Evolutionary conservation across 2,888 invertebrate genomes (phyloP).

Genomic region (Xestia c-nigrum): DNA sequence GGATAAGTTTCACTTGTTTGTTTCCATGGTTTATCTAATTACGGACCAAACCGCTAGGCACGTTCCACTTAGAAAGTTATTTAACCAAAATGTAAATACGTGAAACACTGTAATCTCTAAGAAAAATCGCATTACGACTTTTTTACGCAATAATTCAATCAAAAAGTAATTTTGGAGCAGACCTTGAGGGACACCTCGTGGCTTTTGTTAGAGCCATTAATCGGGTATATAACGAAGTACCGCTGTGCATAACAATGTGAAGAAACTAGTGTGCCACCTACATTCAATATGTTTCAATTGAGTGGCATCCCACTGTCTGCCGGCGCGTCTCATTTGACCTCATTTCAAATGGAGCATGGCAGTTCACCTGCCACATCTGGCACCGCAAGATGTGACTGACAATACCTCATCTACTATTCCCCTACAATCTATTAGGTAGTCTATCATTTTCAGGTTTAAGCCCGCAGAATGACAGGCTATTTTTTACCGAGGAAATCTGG

Average conservation of each 20-base stretch:
- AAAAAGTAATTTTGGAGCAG: slow-evolving; percentile 38
- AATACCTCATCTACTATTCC: slow-evolving; percentile 31
- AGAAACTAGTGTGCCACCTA: slow-evolving; percentile 75
- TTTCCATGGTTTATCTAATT: slow-evolving; percentile 47
- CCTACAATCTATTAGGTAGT: slow-evolving; percentile 20
- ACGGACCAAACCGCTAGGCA: slow-evolving; percentile 24
- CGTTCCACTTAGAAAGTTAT: slow-evolving; percentile 41
- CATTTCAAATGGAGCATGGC: slow-evolving; percentile 76
- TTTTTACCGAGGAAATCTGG: slow-evolving; percentile 21
- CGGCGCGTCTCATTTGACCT: slow-evolving; percentile 80
- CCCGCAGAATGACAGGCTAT: slow-evolving; percentile 8
- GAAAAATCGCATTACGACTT: slow-evolving; percentile 35
- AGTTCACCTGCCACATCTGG: slow-evolving; percentile 73
- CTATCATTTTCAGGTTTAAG: slow-evolving; percentile 21
- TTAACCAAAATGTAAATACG: slow-evolving; percentile 29
- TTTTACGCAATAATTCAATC: slow-evolving; percentile 41
- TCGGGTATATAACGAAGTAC: slow-evolving; percentile 63
- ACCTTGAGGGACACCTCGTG: slow-evolving; percentile 41
- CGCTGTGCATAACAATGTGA: slow-evolving; percentile 64
- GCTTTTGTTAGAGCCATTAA: slow-evolving; percentile 54
- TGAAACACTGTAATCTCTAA: slow-evolving; percentile 16
- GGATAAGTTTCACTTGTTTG: slow-evolving; percentile 50
- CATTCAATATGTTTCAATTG: slow-evolving; percentile 82
- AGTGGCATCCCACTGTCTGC: slow-evolving; percentile 76
- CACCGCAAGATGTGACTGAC: slow-evolving; percentile 46